phyloP scores from a whole-genome alignment of 2,113 vertebrate species.

The Nerophis ophidion region DNA sequence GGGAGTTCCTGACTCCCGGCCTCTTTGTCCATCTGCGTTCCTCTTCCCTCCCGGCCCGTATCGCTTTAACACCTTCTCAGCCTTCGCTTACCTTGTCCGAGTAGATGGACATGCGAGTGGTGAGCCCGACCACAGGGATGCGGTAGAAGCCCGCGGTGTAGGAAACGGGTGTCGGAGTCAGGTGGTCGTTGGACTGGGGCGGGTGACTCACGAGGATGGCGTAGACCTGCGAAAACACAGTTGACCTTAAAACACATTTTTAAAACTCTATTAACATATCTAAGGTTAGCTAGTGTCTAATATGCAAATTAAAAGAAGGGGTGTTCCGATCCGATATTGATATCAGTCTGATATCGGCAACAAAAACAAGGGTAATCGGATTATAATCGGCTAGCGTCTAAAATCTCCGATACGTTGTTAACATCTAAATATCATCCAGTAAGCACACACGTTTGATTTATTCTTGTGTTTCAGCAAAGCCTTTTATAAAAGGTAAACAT shows the following conservation, averaged over 20 bases:
- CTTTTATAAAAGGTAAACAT: too few species aligned
- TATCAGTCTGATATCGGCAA: too few species aligned
- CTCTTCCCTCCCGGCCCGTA: conserved; percentile 1
- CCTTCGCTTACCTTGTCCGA: conserved; percentile 89
- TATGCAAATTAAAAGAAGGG: too few species aligned
- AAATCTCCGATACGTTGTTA: too few species aligned
- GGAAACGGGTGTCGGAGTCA: conserved; percentile 95
- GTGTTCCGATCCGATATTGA: too few species aligned
- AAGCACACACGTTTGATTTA: too few species aligned
- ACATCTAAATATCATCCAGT: too few species aligned
- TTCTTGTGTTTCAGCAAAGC: too few species aligned
- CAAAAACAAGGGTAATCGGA: too few species aligned
- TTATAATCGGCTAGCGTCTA: too few species aligned
- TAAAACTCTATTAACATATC: conserved; percentile 2
- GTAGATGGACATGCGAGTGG: conserved; percentile 98
- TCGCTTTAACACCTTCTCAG: conserved; percentile 12
- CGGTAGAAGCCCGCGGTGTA: conserved; percentile 99
- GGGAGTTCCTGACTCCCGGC: conserved; percentile 29
- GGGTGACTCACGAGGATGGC: conserved; percentile 98
- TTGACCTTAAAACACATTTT: too few species aligned
- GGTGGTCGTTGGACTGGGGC: conserved; percentile 94
- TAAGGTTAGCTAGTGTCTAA: too few species aligned
- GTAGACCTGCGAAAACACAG: conserved; percentile 80
- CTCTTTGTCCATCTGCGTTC: conserved; percentile 12
- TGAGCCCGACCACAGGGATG: conserved; percentile 93